phyloP scores from a whole-genome alignment of 2,797 vertebrate genomes.

The Tiaroga cobitis region DNA sequence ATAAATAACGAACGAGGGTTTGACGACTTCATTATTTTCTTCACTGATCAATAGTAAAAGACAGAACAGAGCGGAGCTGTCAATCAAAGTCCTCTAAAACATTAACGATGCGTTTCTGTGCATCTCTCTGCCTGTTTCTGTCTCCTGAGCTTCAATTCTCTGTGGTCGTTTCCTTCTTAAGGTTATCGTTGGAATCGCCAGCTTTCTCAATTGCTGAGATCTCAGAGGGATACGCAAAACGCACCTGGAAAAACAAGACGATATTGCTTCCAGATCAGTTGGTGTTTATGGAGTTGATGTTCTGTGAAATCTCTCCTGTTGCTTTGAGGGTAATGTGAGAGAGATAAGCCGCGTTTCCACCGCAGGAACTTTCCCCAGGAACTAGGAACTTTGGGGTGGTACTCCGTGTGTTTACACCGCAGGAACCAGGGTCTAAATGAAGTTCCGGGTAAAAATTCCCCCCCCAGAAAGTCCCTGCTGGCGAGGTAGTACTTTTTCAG shows the following conservation, averaged over 20 bases:
- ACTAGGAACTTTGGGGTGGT: too few species aligned
- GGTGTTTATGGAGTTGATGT: constrained; percentile 30
- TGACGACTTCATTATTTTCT: constrained; percentile 71
- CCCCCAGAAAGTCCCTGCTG: too few species aligned
- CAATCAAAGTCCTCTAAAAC: constrained; percentile 48
- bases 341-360: too few species aligned
- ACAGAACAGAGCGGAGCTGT: constrained; percentile 60
- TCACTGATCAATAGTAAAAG: constrained; percentile 62
- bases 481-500: too few species aligned
- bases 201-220: not conserved
- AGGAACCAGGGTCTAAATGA: too few species aligned
- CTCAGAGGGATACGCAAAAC: not conserved
- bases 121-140: constrained; percentile 53
- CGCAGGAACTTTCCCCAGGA: too few species aligned
- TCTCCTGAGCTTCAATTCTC: constrained; percentile 48
- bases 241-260: constrained; percentile 6
- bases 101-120: constrained; percentile 62
- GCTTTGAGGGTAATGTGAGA: not conserved
- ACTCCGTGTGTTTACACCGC: too few species aligned
- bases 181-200: not conserved
- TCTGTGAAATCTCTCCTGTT: constrained; percentile 42
- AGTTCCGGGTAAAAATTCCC: too few species aligned
- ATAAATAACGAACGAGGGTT: constrained; percentile 53
- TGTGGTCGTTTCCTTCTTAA: constrained; percentile 11
- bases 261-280: constrained; percentile 8